Evolutionary conservation across 2,797 vertebrate genomes (phyloP).

Genomic region (Microtus californicus): DNA sequence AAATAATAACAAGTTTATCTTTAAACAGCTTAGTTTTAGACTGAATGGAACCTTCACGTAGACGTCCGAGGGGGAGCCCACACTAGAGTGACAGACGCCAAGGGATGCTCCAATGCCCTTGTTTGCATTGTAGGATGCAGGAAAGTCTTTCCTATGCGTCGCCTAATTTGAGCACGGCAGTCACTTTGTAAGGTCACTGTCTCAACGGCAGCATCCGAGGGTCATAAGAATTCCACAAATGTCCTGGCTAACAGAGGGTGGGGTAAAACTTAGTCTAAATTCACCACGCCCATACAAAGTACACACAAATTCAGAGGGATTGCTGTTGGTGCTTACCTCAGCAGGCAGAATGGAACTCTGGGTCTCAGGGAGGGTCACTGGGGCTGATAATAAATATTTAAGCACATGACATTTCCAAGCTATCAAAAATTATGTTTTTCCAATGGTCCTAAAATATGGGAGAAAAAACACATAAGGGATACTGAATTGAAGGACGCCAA

Average conservation of each 20-base stretch:
- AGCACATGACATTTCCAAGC: not conserved
- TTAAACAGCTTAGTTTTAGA: not conserved
- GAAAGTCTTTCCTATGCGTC: not conserved
- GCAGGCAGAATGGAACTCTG: not conserved
- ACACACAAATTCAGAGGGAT: not conserved
- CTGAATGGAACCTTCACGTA: not conserved
- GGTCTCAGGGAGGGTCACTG: not conserved
- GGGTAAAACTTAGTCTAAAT: not conserved
- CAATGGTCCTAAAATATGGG: not conserved
- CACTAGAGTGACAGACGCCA: not conserved
- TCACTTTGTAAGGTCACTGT: not conserved
- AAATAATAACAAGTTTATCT: slow-evolving; percentile 12
- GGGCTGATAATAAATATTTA: not conserved
- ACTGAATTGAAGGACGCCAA: not conserved
- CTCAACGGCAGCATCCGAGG: not conserved
- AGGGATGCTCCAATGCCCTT: too few species aligned
- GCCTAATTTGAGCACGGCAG: not conserved
- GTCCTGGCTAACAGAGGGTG: not conserved
- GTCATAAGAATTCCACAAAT: not conserved
- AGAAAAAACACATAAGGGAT: not conserved
- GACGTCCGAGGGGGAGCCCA: not conserved
- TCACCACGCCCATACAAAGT: not conserved
- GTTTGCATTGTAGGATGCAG: not conserved
- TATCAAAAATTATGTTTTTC: not conserved
- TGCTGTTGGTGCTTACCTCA: not conserved